phyloP scores from a whole-genome alignment of 2,888 invertebrate genomes.

The Eupeodes latifasciatus region DNA sequence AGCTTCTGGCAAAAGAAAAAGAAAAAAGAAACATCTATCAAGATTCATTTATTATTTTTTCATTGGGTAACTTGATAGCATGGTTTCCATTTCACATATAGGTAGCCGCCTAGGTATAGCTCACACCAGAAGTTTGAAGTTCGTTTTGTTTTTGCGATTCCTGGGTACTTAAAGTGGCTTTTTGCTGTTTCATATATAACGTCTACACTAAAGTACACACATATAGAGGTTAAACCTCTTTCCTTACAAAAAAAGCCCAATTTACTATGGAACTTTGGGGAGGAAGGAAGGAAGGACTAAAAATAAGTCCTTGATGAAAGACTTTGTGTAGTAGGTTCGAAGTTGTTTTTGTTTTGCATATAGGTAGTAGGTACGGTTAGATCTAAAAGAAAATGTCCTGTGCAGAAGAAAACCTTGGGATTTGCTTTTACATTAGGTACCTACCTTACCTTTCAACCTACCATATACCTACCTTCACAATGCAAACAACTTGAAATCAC shows the following conservation, averaged over 20 bases:
- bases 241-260: conserved; percentile 19
- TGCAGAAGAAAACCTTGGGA: conserved; percentile 18
- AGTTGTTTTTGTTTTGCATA: conserved; percentile 1
- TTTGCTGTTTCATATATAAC: background rate
- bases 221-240: conserved; percentile 1
- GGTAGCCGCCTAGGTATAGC: background rate
- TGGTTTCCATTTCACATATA: background rate
- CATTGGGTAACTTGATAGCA: conserved; percentile 18
- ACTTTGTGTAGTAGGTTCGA: background rate
- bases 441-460: background rate
- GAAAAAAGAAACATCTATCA: conserved; percentile 15
- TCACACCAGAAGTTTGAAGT: background rate
- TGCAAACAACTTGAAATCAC: conserved; percentile 30
- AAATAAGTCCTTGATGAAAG: conserved; percentile 24
- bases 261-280: background rate
- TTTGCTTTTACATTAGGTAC: conserved; percentile 32
- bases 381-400: conserved; percentile 22
- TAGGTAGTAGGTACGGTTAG: background rate
- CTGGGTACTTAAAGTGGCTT: conserved; percentile 8
- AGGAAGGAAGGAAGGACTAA: conserved; percentile 21
- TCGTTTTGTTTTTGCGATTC: background rate
- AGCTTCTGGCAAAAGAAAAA: background rate
- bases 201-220: background rate
- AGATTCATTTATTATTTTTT: conserved; percentile 26
- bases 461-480: background rate